A percentile compares a stretch with the other conserved stretches of the same genome.
These are phyloP conservation scores for Salvelinus alpinus DNA, from an alignment of 2,113 vertebrate genomes.

Conservation along the genomic window DNA sequence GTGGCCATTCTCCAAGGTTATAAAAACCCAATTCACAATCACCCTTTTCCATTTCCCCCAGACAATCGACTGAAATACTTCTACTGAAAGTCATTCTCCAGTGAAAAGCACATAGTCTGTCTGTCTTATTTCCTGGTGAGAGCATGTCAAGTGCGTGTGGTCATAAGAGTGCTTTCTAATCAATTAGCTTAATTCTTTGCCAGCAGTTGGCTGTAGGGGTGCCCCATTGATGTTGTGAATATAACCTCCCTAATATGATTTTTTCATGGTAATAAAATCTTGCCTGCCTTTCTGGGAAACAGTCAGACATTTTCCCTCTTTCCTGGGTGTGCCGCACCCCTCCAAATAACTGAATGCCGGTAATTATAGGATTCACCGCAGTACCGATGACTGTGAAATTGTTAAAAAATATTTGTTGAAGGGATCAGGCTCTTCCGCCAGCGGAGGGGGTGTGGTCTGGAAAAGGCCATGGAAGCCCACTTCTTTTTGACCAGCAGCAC, in stretches of 20 bases:
- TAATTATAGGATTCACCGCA: not conserved
- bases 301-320: not conserved
- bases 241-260: not conserved
- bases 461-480: not conserved
- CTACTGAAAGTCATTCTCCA: not conserved
- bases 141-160: slow-evolving; percentile 1
- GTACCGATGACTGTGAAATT: not conserved
- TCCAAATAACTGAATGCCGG: not conserved
- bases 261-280: not conserved
- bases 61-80: not conserved
- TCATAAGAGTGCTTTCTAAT: not conserved
- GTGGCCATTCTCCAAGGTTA: slow-evolving; percentile 3
- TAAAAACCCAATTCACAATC: not conserved
- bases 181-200: not conserved
- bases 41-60: not conserved
- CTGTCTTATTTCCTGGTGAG: not conserved
- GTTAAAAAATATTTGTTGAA: not conserved
- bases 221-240: not conserved
- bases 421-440: not conserved
- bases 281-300: not conserved
- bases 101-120: not conserved
- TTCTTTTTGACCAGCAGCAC: not conserved
- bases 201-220: not conserved
- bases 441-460: not conserved
- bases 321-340: not conserved